Evolutionary conservation across 2,888 invertebrate genomes (phyloP).

Genomic region (Eilema caniola): DNA sequence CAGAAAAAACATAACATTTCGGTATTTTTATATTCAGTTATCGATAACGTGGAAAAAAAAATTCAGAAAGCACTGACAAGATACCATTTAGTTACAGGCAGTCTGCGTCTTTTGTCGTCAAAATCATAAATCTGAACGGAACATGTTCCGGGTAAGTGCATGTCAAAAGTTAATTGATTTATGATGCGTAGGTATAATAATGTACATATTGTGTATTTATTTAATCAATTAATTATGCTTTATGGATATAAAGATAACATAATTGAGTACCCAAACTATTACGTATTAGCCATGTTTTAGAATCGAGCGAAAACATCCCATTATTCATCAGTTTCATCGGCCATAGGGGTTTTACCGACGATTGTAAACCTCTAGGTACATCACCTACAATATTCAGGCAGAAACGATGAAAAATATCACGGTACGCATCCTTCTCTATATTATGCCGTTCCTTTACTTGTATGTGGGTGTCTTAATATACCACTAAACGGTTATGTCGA

Average conservation of each 20-base stretch:
- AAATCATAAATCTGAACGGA: background rate
- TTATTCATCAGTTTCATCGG: too few relatives aligned
- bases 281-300: too few relatives aligned
- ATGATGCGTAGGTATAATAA: background rate
- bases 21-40: too few relatives aligned
- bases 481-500: slow-evolving; percentile 14
- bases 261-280: too few relatives aligned
- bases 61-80: too few relatives aligned
- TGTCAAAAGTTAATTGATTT: background rate
- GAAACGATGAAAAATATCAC: background rate
- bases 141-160: background rate
- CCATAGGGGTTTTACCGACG: too few relatives aligned
- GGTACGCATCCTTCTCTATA: background rate
- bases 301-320: too few relatives aligned
- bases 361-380: too few relatives aligned
- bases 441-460: background rate
- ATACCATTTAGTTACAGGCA: background rate
- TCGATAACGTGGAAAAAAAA: background rate
- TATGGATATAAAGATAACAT: too few relatives aligned
- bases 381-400: background rate
- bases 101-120: background rate
- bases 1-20: too few relatives aligned
- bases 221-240: too few relatives aligned
- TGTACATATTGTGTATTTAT: background rate
- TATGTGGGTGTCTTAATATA: slow-evolving; percentile 2